Evolutionary conservation across 2,888 invertebrate species (phyloP).

Genomic region (Tribolium freemani): DNA sequence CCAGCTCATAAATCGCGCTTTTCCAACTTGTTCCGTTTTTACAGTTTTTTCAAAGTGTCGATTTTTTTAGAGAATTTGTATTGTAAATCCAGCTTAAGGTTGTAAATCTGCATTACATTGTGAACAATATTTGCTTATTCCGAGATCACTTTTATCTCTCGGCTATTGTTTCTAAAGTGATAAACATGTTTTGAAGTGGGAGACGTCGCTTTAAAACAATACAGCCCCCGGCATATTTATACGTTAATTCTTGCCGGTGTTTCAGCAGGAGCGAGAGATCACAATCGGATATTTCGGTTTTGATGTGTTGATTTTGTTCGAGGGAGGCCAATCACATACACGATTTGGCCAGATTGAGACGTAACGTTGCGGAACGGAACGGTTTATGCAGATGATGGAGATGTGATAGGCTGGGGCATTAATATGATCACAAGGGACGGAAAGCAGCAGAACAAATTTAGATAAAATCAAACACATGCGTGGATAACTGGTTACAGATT

Average conservation of each 20-base stretch:
- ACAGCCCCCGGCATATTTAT: slow-evolving; percentile 6
- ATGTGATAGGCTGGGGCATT: background rate
- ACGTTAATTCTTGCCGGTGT: slow-evolving; percentile 12
- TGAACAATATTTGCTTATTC: slow-evolving; percentile 18
- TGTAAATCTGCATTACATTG: slow-evolving; percentile 17
- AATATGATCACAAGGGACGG: slow-evolving; percentile 2
- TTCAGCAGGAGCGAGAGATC: background rate
- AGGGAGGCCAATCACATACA: background rate
- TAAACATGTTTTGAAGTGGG: background rate
- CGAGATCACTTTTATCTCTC: slow-evolving; percentile 9
- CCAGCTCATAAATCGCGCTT: background rate
- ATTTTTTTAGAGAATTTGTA: background rate
- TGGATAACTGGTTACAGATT: background rate
- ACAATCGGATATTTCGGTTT: background rate
- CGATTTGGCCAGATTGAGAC: slow-evolving; percentile 9
- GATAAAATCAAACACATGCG: background rate
- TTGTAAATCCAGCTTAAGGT: slow-evolving; percentile 7
- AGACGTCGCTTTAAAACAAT: slow-evolving; percentile 7
- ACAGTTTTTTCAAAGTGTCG: background rate
- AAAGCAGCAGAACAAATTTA: background rate
- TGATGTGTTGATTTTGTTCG: background rate
- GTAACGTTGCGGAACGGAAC: background rate
- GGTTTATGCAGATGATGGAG: slow-evolving; percentile 14
- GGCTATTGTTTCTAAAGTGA: slow-evolving; percentile 3
- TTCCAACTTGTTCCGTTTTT: background rate